Percentiles rank a stretch among this genome's conserved stretches.
Evolutionary conservation across 2,888 invertebrate genomes (phyloP).

Genomic region (Hedya salicella): DNA sequence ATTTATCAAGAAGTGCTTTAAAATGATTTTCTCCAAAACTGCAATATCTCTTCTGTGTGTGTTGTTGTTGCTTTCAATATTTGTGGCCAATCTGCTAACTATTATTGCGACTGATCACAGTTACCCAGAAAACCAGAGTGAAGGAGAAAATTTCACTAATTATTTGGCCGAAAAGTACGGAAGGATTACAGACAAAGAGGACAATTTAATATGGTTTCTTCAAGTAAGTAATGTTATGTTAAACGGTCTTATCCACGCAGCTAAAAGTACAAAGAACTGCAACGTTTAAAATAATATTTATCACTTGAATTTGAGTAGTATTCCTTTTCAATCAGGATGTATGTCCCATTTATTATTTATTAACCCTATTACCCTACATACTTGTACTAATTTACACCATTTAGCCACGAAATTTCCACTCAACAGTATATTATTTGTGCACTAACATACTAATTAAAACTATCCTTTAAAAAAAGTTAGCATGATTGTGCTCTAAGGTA

Average conservation of each 20-base stretch:
- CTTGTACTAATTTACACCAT: too few relatives aligned
- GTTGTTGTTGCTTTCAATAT: conserved; percentile 87
- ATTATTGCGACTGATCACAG: conserved; percentile 86
- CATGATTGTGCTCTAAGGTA: too few relatives aligned
- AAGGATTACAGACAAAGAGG: conserved; percentile 80
- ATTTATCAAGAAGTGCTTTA: conserved; percentile 34
- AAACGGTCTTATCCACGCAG: not conserved
- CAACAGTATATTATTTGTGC: too few relatives aligned
- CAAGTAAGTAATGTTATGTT: conserved; percentile 84
- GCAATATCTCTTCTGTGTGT: conserved; percentile 86
- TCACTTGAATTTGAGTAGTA: not conserved
- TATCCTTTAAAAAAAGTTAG: too few relatives aligned
- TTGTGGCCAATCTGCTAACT: conserved; percentile 88
- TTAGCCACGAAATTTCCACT: too few relatives aligned
- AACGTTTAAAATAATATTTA: not conserved
- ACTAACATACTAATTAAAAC: too few relatives aligned
- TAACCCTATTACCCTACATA: too few relatives aligned
- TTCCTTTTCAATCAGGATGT: not conserved
- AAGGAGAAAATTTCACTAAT: conserved; percentile 66
- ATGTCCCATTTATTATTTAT: not conserved
- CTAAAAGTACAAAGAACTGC: not conserved
- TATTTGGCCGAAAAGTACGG: conserved; percentile 71
- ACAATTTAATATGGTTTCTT: conserved; percentile 90
- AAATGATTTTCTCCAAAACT: conserved; percentile 88
- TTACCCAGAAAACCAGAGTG: conserved; percentile 64